Conservation (phyloP, 2,113 vertebrate species). For the Cryptotis parvus region DNA sequence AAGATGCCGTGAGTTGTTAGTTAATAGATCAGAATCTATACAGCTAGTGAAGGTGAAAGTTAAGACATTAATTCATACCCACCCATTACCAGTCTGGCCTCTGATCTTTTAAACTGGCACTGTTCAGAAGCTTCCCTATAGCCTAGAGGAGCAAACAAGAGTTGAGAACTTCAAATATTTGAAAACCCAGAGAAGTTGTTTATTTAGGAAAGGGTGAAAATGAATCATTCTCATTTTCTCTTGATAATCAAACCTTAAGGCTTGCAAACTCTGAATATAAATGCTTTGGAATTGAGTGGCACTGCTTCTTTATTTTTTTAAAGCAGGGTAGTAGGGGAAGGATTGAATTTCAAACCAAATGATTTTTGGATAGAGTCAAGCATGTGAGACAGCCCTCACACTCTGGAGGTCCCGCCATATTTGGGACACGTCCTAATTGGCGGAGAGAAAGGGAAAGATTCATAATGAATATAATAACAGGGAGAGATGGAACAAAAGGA, state of each 20-base stretch:
- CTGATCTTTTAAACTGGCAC: background rate
- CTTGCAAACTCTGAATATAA: constrained; percentile 34
- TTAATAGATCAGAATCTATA: background rate
- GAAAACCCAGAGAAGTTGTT: background rate
- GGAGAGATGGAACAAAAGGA: constrained; percentile 24
- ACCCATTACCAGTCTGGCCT: background rate
- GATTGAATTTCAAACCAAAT: constrained; percentile 33
- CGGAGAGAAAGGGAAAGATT: constrained; percentile 44
- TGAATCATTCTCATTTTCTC: constrained; percentile 35
- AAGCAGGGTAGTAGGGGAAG: background rate
- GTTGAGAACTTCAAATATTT: background rate
- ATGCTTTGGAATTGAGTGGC: constrained; percentile 40
- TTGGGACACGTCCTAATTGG: constrained; percentile 51
- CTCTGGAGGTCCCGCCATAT: background rate
- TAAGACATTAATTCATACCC: background rate
- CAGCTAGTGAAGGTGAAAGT: background rate
- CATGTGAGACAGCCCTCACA: background rate
- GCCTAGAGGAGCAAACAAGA: background rate
- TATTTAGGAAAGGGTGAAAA: constrained; percentile 22
- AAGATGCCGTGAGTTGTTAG: background rate
- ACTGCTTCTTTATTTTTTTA: background rate
- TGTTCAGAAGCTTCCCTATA: background rate
- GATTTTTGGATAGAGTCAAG: constrained; percentile 48
- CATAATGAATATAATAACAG: constrained; percentile 67
- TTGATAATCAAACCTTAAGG: constrained; percentile 35